These are phyloP conservation scores for Ispidina lecontei DNA, from an alignment of 2,797 vertebrate species.

Conservation along the genomic window DNA sequence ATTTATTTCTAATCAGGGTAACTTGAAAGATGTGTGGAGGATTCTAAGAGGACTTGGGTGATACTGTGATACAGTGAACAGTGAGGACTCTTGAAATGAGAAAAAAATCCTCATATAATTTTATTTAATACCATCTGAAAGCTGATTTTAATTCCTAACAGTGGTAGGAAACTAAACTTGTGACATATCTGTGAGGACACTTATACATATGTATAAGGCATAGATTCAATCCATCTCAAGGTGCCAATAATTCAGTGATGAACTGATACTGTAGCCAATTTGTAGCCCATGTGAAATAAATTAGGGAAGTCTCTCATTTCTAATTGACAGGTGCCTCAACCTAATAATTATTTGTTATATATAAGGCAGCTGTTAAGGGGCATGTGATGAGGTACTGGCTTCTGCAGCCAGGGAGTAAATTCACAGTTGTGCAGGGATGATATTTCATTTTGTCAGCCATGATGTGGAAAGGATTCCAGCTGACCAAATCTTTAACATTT, in stretches of 20 bases:
- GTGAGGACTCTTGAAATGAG: neutral
- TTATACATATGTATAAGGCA: neutral
- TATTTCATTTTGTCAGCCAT: neutral
- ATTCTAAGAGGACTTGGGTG: neutral
- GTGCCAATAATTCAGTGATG: neutral
- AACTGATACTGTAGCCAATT: neutral
- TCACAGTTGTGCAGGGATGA: neutral
- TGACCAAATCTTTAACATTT: neutral
- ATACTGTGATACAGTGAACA: neutral
- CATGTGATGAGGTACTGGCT: neutral
- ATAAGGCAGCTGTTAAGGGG: neutral
- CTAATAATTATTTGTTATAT: neutral
- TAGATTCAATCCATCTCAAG: neutral
- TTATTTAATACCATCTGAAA: neutral
- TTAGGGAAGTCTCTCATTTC: neutral
- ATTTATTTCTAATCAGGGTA: neutral
- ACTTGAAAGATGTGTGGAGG: neutral
- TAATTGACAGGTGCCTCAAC: neutral
- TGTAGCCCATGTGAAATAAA: neutral
- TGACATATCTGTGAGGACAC: neutral
- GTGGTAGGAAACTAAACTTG: neutral
- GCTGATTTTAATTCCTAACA: neutral
- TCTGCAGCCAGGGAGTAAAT: neutral
- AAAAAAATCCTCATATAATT: neutral
- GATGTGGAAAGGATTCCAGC: neutral